phyloP scores from a whole-genome alignment of 2,113 vertebrate genomes.

The Malurus alboscapulatus region DNA sequence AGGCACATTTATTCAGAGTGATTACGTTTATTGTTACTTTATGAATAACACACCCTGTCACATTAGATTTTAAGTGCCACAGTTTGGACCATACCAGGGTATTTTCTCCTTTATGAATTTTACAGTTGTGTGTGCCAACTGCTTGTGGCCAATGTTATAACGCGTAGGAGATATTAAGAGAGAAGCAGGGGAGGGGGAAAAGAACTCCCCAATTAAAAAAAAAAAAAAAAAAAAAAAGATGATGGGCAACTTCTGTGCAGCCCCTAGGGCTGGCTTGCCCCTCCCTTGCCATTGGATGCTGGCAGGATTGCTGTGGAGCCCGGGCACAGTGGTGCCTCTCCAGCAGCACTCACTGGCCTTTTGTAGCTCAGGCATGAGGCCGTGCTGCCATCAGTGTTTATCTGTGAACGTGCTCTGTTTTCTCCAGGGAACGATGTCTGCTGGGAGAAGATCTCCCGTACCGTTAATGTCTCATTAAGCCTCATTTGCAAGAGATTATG shows the following conservation, averaged over 20 bases:
- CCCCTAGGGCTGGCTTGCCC: background rate
- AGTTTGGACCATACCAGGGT: background rate
- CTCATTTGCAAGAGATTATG: background rate
- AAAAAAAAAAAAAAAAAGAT: background rate
- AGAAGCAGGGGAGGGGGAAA: background rate
- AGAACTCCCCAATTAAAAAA: background rate
- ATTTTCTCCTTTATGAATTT: conserved; percentile 14
- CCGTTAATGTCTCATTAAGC: background rate
- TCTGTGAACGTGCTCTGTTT: fast-evolving
- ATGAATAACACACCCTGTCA: conserved; percentile 26
- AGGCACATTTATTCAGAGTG: conserved; percentile 65
- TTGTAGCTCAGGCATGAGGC: fast-evolving
- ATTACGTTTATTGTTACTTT: conserved; percentile 60
- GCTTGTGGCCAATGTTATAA: background rate
- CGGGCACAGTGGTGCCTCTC: background rate
- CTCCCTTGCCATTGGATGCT: fast-evolving
- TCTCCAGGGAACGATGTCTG: background rate
- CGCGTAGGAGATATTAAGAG: background rate
- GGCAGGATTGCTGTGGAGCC: background rate
- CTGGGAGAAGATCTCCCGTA: background rate
- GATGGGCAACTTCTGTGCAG: fast-evolving
- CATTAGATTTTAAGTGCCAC: conserved; percentile 47
- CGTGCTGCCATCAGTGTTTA: background rate
- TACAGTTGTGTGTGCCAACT: background rate
- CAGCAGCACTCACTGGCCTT: fast-evolving